Base-by-base conservation (phyloP, 2,113 vertebrate species). In the Zingel zingel region DNA sequence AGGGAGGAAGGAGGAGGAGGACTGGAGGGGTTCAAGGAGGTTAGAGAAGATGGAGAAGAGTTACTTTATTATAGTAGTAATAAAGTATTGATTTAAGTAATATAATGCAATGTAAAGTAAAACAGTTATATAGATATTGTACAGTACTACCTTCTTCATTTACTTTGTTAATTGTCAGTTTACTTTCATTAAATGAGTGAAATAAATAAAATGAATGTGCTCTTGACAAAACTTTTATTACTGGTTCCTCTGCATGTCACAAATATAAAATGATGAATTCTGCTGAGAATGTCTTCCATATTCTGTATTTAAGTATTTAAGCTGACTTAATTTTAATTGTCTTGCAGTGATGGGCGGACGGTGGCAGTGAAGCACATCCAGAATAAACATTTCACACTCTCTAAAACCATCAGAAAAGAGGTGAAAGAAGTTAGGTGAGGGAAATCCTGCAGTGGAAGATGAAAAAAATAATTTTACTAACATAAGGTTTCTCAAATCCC, bases 371-470 rank as follows among this genome's bases (percentile, higher is more conserved):
- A 95, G 75, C 88, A 93, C 77, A 90, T 96, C 70, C 93, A 94
- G 36, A 91, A 94, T 84, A 96, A 95, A 90, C 88, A 95, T 56
- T 96, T 96, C 72, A 85, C 92, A 3, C 88, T 96, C 10, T 89
- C 92, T 14, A 96, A 95, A 90, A 93, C 86, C 27, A 93, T 96
- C 78, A 91, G 95, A 74, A 95, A 93, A 89, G 94, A 96, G 81
- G 94, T 96, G 58, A 96, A 96, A 82, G 95, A 95, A 83, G 94
- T 96, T 3, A 91, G 96, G 95, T 96, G 79, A 79, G 88, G 15
- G 65, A 30, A 54, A 30, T 13, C 10, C 15, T 45, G 23, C 7
- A 27, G 50, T 16, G 0, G 12, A 47, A 19, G 10, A 51, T 16
- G 1, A 6, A 56, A 36, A 50, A 9, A 13, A 12, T 16, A 12